Evolutionary conservation across 2,888 invertebrate genomes (phyloP).

Genomic region (Apamea anceps): DNA sequence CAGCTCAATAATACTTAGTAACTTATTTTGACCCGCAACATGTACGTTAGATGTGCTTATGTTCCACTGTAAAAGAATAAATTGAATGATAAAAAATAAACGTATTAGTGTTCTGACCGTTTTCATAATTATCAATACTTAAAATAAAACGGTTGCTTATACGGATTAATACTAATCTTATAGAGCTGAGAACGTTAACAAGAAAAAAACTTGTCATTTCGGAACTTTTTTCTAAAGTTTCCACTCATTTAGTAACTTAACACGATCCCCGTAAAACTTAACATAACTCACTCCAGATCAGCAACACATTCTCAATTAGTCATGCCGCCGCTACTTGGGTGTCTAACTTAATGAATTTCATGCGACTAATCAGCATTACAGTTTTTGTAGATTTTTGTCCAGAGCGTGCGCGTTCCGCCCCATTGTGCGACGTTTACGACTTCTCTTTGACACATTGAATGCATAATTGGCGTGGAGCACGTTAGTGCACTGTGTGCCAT

Average conservation of each 20-base stretch:
- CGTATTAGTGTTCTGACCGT: too few relatives aligned
- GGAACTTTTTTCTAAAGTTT: constrained; percentile 37
- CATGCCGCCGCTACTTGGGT: constrained; percentile 81
- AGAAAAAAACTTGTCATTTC: constrained; percentile 4
- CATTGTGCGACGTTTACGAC: constrained; percentile 79
- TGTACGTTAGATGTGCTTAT: neutral
- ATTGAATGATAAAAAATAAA: neutral
- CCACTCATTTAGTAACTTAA: constrained; percentile 43
- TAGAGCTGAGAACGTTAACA: neutral
- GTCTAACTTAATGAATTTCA: constrained; percentile 83
- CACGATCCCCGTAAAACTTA: constrained; percentile 39
- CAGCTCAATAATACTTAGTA: neutral
- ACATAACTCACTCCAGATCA: constrained; percentile 63
- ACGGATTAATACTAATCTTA: neutral
- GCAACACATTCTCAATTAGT: constrained; percentile 75
- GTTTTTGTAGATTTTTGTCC: constrained; percentile 74
- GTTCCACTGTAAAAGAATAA: neutral
- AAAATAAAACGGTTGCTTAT: neutral
- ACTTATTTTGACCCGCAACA: neutral
- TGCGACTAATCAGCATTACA: constrained; percentile 78
- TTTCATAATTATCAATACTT: neutral
- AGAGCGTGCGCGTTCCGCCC: constrained; percentile 71
- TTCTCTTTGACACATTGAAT: constrained; percentile 65
- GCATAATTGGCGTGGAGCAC: constrained; percentile 73
- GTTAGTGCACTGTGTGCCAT: constrained; percentile 59